Base-by-base conservation (phyloP, 2,888 invertebrate genomes). In the Cremastinae sp. region DNA sequence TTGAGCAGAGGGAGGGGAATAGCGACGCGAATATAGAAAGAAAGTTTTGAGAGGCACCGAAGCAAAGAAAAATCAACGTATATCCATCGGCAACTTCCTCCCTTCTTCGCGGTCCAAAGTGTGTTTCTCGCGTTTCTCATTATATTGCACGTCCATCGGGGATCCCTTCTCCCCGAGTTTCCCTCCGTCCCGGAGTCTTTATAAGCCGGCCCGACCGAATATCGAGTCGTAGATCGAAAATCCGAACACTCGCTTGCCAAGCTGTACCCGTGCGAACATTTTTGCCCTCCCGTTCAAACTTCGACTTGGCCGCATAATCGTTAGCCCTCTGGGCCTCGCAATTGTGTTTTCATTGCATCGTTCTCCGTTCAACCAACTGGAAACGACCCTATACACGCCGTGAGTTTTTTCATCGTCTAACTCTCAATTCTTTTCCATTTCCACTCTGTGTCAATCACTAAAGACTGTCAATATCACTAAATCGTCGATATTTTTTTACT, bases 131-230 rank as follows among this genome's bases (percentile, higher is more conserved):
- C 58, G 66, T 56, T 58, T 28, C 28, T 28, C 28, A 28, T 28
- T 28, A n/a, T n/a, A 64, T 68, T 68, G 53, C 59, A 53, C 38
- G 59, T 59, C 9, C 54, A 43, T 64, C 65, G 65, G 20, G 45
- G 20, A 70, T 70, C 68, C 68, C 74, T 79, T 47, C 74, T 51
- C 49, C 43, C 10, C 34, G 16, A 10, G 38, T 51, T 28, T 62
- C 65, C 20, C 38, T 43, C 28, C 41, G 14, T 54, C 22, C 66
- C 62, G 64, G 61, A 79, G 79, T 79, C 79, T 79, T 79, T 79
- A 79, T 79, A 79, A 79, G 78, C 72, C 53, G 18, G 69, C 56
- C n/a, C 72, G 66, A 75, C 62, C 49, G 53, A 20, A 51, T 66
- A 65, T 28, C 59, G 65, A 79, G 5, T 5, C 64, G 54, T 34